Percentiles rank a stretch among this genome's conserved stretches.
These are phyloP conservation scores for Drosophila meridiana DNA, from an alignment of 2,888 invertebrate genomes.

Conservation along the genomic window DNA sequence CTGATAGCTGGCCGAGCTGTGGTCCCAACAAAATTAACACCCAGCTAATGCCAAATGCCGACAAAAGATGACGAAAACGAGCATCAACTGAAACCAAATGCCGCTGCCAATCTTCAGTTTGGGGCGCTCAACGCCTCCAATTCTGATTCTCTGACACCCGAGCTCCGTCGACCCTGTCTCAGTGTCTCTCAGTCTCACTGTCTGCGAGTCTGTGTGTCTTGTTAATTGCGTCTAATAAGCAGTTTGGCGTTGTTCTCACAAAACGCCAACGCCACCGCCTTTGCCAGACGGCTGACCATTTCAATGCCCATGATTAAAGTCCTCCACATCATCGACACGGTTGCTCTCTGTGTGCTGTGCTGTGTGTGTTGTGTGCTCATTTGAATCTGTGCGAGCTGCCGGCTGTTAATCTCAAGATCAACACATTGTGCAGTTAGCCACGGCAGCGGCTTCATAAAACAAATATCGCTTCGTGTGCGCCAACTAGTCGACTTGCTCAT, in stretches of 20 bases:
- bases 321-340: slow-evolving; percentile 49
- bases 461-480: slow-evolving; percentile 73
- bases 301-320: slow-evolving; percentile 77
- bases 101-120: slow-evolving; percentile 58
- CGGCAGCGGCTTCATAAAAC: slow-evolving; percentile 78
- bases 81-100: slow-evolving; percentile 57
- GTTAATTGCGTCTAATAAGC: slow-evolving; percentile 82
- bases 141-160: slow-evolving; percentile 58
- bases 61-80: slow-evolving; percentile 71
- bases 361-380: slow-evolving; percentile 67
- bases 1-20: slow-evolving; percentile 43
- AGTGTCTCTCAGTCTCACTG: background rate
- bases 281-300: slow-evolving; percentile 53
- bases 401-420: slow-evolving; percentile 80
- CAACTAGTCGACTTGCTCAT: slow-evolving; percentile 64
- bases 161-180: background rate
- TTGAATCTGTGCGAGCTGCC: slow-evolving; percentile 75
- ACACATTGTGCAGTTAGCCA: slow-evolving; percentile 74
- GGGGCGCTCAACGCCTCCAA: slow-evolving; percentile 56
- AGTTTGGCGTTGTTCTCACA: slow-evolving; percentile 80
- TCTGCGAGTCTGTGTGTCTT: slow-evolving; percentile 49
- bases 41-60: slow-evolving; percentile 76
- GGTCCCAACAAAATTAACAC: slow-evolving; percentile 67
- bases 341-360: slow-evolving; percentile 15
- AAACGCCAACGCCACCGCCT: slow-evolving; percentile 70